These are phyloP conservation scores for Palloptera scutellata DNA, from an alignment of 2,888 invertebrate species.

Conservation along the genomic window DNA sequence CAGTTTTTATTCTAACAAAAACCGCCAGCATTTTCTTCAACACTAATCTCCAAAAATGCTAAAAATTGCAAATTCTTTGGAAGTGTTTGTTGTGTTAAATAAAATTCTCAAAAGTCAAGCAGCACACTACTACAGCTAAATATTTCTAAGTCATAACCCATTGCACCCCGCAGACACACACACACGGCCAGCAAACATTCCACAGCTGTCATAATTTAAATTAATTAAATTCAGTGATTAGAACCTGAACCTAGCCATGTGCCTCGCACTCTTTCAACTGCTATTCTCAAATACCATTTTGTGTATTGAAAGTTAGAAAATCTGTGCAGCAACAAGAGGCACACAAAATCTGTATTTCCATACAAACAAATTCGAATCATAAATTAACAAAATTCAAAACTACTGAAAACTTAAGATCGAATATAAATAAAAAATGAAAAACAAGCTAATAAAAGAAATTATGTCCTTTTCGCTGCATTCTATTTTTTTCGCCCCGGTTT, in stretches of 20 bases:
- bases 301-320: too few species aligned
- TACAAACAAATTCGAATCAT: constrained; percentile 9
- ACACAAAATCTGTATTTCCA: constrained; percentile 11
- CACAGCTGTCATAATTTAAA: constrained; percentile 15
- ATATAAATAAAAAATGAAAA: constrained; percentile 8
- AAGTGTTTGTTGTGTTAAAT: too few species aligned
- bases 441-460: background rate
- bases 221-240: constrained; percentile 10
- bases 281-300: too few species aligned
- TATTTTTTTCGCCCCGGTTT: too few species aligned
- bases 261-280: background rate
- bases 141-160: background rate
- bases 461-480: too few species aligned
- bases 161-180: too few species aligned
- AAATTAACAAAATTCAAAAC: constrained; percentile 22
- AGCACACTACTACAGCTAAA: background rate
- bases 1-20: too few species aligned
- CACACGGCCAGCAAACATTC: too few species aligned
- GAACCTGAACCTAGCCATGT: background rate
- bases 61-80: too few species aligned
- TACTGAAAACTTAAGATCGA: constrained; percentile 10
- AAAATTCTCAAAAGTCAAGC: too few species aligned
- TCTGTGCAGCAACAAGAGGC: background rate
- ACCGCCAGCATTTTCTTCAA: too few species aligned
- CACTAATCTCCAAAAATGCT: too few species aligned